These are phyloP conservation scores for Drosophila meridiana DNA, from an alignment of 2,888 invertebrate genomes.

Conservation along the genomic window DNA sequence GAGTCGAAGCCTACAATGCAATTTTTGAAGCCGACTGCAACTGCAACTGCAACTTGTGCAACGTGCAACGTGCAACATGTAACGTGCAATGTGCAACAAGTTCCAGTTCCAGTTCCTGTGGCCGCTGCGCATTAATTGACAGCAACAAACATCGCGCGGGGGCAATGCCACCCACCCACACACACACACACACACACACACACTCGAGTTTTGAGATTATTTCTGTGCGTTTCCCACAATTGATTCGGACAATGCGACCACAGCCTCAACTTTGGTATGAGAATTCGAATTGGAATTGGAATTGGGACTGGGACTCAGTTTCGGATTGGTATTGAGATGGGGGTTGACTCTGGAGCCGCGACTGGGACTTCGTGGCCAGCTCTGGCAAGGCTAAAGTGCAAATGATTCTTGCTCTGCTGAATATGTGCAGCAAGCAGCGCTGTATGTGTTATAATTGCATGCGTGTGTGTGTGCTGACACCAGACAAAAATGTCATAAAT, in stretches of 20 bases:
- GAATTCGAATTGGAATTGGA: constrained; percentile 7
- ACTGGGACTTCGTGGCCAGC: constrained; percentile 14
- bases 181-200: constrained; percentile 45
- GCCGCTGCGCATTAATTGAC: constrained; percentile 73
- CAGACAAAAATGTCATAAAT: constrained; percentile 32
- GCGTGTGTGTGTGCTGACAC: neutral
- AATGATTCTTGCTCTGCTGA: constrained; percentile 55
- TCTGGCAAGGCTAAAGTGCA: constrained; percentile 63
- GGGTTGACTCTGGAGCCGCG: constrained; percentile 15
- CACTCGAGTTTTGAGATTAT: constrained; percentile 57
- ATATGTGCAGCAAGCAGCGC: neutral
- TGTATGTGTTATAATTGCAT: neutral
- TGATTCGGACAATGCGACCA: constrained; percentile 75
- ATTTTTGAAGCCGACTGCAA: constrained; percentile 38
- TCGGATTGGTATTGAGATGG: constrained; percentile 42
- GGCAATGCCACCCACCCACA: constrained; percentile 72
- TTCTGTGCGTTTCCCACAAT: constrained; percentile 77
- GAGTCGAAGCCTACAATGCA: constrained; percentile 45
- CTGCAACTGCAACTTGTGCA: constrained; percentile 50
- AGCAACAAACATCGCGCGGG: constrained; percentile 73
- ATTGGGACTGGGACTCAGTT: constrained; percentile 31
- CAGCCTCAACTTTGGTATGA: constrained; percentile 31
- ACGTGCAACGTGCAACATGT: constrained; percentile 34
- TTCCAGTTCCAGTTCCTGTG: constrained; percentile 74
- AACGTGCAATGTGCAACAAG: constrained; percentile 58